Evolutionary conservation across 2,888 invertebrate species (phyloP).

Genomic region (Polietes domitor): DNA sequence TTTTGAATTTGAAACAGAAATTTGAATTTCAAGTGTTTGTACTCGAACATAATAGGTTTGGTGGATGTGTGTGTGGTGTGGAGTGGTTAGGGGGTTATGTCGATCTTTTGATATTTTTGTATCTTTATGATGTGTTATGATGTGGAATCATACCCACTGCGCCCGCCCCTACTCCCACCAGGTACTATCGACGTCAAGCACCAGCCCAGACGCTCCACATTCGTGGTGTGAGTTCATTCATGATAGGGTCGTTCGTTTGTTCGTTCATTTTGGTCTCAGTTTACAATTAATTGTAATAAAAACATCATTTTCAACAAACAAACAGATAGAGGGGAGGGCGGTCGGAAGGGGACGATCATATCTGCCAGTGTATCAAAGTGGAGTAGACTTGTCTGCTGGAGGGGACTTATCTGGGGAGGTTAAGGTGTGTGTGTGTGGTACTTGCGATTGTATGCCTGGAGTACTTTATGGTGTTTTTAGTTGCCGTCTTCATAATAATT

Average conservation of each 20-base stretch:
- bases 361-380: neutral
- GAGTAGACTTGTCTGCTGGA: conserved; percentile 37
- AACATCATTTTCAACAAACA: conserved; percentile 30
- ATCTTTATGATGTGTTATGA: conserved; percentile 35
- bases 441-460: conserved; percentile 27
- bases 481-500: conserved; percentile 29
- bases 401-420: neutral
- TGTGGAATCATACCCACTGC: conserved; percentile 9
- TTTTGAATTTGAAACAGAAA: neutral
- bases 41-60: neutral
- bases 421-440: conserved; percentile 11
- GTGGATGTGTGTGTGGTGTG: too few species aligned
- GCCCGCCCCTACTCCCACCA: neutral
- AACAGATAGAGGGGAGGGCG: conserved; percentile 9
- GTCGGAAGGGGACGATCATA: neutral
- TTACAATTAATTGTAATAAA: conserved; percentile 34
- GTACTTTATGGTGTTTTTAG: conserved; percentile 49
- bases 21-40: conserved; percentile 37
- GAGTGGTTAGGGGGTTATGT: neutral
- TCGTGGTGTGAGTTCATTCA: neutral
- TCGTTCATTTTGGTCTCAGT: conserved; percentile 31
- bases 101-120: neutral
- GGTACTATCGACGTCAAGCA: too few species aligned
- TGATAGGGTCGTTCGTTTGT: neutral
- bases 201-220: neutral